These are phyloP conservation scores for Oceanodroma tethys DNA, from an alignment of 2,113 vertebrate species.

Conservation along the genomic window DNA sequence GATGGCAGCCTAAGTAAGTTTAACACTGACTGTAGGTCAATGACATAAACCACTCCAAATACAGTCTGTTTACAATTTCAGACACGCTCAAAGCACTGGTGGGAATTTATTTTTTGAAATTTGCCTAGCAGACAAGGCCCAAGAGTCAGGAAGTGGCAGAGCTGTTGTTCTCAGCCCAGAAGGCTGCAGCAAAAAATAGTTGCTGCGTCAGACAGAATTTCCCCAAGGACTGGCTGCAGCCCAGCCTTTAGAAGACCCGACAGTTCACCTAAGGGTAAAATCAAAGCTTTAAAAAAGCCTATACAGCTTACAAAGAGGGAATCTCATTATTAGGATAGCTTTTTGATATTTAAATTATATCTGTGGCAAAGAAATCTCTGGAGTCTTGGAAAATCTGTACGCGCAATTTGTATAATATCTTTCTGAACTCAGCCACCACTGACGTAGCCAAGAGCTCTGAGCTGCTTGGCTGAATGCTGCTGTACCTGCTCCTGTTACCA, in stretches of 20 bases:
- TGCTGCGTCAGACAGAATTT: constrained; percentile 46
- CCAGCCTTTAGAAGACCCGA: background rate
- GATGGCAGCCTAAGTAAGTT: background rate
- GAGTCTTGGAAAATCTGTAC: background rate
- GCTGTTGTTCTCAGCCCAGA: background rate
- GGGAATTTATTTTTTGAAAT: background rate
- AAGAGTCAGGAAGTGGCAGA: constrained; percentile 29
- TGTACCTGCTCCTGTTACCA: constrained; percentile 21
- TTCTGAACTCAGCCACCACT: background rate
- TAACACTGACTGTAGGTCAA: background rate
- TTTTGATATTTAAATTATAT: background rate
- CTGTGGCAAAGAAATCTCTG: background rate
- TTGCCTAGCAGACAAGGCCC: background rate
- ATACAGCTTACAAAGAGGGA: background rate
- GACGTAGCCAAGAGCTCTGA: background rate
- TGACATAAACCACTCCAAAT: background rate
- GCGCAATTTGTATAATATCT: background rate
- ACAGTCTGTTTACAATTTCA: constrained; percentile 3
- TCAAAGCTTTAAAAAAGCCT: background rate
- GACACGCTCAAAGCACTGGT: background rate
- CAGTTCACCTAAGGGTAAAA: constrained; percentile 23
- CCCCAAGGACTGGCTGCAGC: constrained; percentile 7
- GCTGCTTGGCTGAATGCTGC: background rate
- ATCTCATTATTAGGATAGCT: background rate
- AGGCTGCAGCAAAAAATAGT: background rate